Percentiles rank a stretch among this genome's conserved stretches.
Conservation (phyloP, 1,140 invertebrate genomes). For the Zaprionus gabonicus region DNA sequence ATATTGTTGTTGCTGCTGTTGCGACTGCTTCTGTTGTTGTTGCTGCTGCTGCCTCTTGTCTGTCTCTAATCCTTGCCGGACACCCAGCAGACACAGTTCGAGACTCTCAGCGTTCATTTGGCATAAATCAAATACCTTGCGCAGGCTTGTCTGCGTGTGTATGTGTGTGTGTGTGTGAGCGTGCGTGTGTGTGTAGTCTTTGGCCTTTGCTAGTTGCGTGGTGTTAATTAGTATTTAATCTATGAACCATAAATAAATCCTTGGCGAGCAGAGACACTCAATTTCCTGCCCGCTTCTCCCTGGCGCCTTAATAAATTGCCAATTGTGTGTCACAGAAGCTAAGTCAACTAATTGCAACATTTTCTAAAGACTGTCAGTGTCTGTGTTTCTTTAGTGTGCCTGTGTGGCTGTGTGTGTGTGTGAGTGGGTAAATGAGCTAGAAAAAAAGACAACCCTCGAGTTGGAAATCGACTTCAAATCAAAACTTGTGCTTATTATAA, state of each 20-base stretch:
- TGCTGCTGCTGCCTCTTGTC: constrained; percentile 24
- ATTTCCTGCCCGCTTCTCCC: constrained; percentile 64
- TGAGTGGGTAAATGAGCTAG: no score
- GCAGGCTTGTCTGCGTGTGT: constrained; percentile 10
- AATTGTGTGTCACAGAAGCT: constrained; percentile 74
- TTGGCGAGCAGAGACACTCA: constrained; percentile 70
- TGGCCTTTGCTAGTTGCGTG: constrained; percentile 47
- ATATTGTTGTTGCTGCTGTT: constrained; percentile 22
- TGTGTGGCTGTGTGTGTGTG: not conserved
- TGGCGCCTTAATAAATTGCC: constrained; percentile 69
- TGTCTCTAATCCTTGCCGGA: constrained; percentile 72
- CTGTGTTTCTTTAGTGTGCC: not conserved
- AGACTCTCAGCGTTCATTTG: constrained; percentile 47
- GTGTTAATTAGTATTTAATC: constrained; percentile 83
- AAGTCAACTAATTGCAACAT: constrained; percentile 77
- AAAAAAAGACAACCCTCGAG: no score
- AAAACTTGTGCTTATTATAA: no score
- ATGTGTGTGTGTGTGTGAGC: constrained; percentile 16
- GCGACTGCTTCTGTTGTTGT: not conserved
- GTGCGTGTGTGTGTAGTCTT: constrained; percentile 33
- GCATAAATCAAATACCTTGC: constrained; percentile 77
- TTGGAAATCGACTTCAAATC: no score
- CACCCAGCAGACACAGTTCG: constrained; percentile 27
- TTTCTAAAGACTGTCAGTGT: constrained; percentile 34
- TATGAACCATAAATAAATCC: constrained; percentile 83